These are phyloP conservation scores for Nesoenas mayeri DNA, from an alignment of 2,113 vertebrate species.

Conservation along the genomic window DNA sequence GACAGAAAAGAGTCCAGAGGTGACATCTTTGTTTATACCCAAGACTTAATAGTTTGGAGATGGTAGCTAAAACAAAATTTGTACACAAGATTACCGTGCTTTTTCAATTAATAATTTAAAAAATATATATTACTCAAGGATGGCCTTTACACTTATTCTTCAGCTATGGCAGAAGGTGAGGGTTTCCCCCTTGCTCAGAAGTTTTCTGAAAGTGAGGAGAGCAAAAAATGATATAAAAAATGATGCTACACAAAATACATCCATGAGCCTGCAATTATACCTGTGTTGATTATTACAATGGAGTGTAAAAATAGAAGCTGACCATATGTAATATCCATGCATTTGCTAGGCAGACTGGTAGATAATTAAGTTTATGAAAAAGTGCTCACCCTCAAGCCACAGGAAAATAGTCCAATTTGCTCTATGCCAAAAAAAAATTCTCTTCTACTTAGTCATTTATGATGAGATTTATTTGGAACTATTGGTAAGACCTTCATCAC, in stretches of 20 bases:
- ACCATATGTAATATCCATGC: background rate
- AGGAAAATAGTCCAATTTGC: conserved; percentile 40
- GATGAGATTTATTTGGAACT: conserved; percentile 32
- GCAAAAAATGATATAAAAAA: background rate
- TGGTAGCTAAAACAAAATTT: background rate
- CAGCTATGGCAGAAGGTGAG: background rate
- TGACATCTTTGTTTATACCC: background rate
- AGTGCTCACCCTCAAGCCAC: background rate
- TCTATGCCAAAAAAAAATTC: background rate
- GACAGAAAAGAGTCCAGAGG: background rate
- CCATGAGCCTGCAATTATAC: background rate
- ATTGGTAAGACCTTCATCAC: background rate
- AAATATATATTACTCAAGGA: background rate
- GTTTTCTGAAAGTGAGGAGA: background rate
- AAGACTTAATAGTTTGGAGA: background rate
- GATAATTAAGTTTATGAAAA: background rate
- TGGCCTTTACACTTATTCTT: background rate
- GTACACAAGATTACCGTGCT: background rate
- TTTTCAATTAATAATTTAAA: background rate
- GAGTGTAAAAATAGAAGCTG: background rate
- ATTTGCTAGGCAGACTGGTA: background rate
- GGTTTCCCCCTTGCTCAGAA: background rate
- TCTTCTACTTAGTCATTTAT: conserved; percentile 21
- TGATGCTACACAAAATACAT: background rate
- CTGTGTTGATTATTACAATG: background rate